phyloP scores from a whole-genome alignment of 2,888 invertebrate genomes.

The Caenorhabditis wallacei region DNA sequence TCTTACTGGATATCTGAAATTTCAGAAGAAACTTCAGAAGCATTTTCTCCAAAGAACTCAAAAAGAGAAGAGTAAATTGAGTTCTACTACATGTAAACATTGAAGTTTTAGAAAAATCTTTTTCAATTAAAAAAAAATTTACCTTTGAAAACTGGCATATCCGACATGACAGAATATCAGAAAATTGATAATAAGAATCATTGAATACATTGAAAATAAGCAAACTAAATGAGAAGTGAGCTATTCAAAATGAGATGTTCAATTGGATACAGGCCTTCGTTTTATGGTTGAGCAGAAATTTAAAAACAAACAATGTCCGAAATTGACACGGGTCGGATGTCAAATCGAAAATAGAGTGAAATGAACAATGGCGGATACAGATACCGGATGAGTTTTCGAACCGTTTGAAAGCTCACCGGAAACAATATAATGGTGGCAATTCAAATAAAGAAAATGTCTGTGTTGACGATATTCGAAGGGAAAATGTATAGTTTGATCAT shows the following conservation, averaged over 20 bases:
- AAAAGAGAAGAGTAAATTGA: too few relatives aligned
- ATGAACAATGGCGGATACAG: slow-evolving; percentile 38
- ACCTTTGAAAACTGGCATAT: slow-evolving; percentile 35
- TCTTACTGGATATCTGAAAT: slow-evolving; percentile 43
- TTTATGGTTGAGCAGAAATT: slow-evolving; percentile 56
- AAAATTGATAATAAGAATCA: neutral
- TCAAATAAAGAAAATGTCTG: slow-evolving; percentile 3
- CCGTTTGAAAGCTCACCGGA: slow-evolving; percentile 20
- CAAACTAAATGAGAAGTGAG: neutral
- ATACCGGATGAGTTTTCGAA: slow-evolving; percentile 53
- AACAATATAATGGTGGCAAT: slow-evolving; percentile 27
- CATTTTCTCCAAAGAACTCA: too few relatives aligned
- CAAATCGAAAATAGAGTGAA: slow-evolving; percentile 57
- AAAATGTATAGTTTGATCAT: slow-evolving; percentile 3
- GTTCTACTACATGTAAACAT: too few relatives aligned
- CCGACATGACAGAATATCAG: slow-evolving; percentile 2
- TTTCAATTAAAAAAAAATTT: neutral
- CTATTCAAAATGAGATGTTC: slow-evolving; percentile 42
- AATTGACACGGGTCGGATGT: slow-evolving; percentile 61
- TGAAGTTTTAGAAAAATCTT: neutral
- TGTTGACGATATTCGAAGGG: neutral
- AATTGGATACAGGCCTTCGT: slow-evolving; percentile 37
- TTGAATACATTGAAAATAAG: slow-evolving; percentile 1
- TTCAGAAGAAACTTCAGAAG: neutral
- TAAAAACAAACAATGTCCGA: slow-evolving; percentile 47